These are phyloP conservation scores for Motacilla alba DNA, from an alignment of 2,113 vertebrate genomes.

Conservation along the genomic window DNA sequence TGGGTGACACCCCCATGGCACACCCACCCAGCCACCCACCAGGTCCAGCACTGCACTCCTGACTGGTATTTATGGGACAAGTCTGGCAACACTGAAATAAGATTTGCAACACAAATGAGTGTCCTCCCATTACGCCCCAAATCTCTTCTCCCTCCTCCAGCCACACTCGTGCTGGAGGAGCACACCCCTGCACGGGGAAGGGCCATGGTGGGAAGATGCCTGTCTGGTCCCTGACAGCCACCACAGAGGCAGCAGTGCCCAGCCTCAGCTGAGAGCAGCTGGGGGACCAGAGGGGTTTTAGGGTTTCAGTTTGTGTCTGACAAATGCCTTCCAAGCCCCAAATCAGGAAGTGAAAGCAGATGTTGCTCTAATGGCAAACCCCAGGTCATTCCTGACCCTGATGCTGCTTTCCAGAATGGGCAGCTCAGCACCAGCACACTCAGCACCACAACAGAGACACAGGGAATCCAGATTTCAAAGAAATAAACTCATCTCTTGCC, in stretches of 20 bases:
- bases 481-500: not conserved
- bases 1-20: rapidly evolving
- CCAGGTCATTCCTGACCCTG: not conserved
- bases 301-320: conserved; percentile 5
- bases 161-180: not conserved
- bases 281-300: not conserved
- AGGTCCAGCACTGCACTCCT: not conserved
- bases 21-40: not conserved
- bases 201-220: not conserved
- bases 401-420: not conserved
- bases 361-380: not conserved
- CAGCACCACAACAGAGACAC: not conserved
- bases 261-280: not conserved
- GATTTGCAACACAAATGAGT: not conserved
- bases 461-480: not conserved
- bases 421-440: rapidly evolving
- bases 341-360: conserved; percentile 38
- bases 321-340: not conserved
- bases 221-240: rapidly evolving
- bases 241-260: not conserved
- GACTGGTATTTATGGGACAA: not conserved
- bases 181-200: rapidly evolving
- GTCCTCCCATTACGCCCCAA: rapidly evolving
- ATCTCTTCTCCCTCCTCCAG: not conserved
- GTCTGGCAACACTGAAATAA: not conserved